phyloP scores from a whole-genome alignment of 2,888 invertebrate species.

The Eurytoma adleriae region DNA sequence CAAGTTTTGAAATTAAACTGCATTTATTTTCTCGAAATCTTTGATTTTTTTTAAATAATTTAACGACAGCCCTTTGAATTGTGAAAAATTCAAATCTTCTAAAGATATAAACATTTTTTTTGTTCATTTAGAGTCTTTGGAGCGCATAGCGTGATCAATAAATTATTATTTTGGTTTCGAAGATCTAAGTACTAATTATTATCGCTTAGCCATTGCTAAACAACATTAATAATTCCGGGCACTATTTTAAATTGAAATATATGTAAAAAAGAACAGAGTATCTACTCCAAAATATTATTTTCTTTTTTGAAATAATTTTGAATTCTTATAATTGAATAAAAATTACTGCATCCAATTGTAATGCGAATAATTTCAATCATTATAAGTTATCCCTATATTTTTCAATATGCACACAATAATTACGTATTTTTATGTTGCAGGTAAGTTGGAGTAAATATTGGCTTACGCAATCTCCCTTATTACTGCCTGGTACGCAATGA shows the following conservation, averaged over 20 bases:
- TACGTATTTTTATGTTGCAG: slow-evolving; percentile 16
- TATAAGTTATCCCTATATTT: neutral
- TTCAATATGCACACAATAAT: neutral
- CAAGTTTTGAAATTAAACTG: neutral
- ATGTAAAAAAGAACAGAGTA: neutral
- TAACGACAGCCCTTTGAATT: neutral
- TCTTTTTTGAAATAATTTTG: no score
- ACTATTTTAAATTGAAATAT: no score
- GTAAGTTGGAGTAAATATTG: slow-evolving; percentile 27
- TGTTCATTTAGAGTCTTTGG: slow-evolving; percentile 27
- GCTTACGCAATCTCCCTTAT: no score
- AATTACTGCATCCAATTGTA: neutral
- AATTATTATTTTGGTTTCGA: slow-evolving; percentile 10
- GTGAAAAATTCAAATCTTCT: slow-evolving; percentile 9
- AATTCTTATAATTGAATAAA: no score
- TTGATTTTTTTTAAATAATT: neutral
- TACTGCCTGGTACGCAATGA: no score
- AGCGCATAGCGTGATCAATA: slow-evolving; percentile 52
- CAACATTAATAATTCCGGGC: neutral
- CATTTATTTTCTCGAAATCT: neutral
- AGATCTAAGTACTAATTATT: neutral
- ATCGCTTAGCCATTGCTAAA: slow-evolving; percentile 15
- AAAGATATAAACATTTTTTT: slow-evolving; percentile 27
- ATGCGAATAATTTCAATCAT: neutral
- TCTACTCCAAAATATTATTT: no score